Conservation (phyloP, 2,888 invertebrate species). For the Conops quadrifasciatus region DNA sequence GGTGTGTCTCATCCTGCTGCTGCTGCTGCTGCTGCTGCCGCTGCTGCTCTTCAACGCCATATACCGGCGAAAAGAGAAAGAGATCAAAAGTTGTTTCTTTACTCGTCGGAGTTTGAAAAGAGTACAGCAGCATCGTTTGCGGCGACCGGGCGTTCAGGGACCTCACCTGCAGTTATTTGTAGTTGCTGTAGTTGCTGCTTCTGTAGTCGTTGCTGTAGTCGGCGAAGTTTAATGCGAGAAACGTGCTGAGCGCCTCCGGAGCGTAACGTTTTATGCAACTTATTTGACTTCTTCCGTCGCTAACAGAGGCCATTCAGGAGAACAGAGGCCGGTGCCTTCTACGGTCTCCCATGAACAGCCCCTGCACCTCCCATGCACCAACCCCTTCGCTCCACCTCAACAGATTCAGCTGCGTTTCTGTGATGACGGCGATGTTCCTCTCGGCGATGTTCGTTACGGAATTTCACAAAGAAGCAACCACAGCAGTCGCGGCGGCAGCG, state of each 20-base stretch:
- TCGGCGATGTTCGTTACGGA: background rate
- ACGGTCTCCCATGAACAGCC: background rate
- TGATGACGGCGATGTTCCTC: background rate
- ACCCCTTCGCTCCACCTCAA: no score
- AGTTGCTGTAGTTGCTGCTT: background rate
- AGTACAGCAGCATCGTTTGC: background rate
- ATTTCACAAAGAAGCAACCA: no score
- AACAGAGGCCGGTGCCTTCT: background rate
- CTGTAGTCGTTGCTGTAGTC: no score
- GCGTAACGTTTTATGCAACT: background rate
- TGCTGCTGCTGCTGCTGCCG: no score
- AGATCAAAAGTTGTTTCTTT: conserved; percentile 28
- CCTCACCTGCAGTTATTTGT: conserved; percentile 50
- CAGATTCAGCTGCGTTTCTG: background rate
- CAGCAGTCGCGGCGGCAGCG: background rate
- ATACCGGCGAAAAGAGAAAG: conserved; percentile 1
- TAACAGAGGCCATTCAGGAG: background rate
- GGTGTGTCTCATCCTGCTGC: background rate
- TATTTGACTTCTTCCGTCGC: background rate
- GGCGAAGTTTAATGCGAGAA: conserved; percentile 50
- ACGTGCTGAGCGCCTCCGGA: conserved; percentile 47
- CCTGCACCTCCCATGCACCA: background rate
- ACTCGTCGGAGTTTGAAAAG: conserved; percentile 46
- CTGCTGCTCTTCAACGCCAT: background rate
- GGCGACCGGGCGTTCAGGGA: conserved; percentile 36